Conservation (phyloP, 2,888 invertebrate genomes). For the Eurytoma adleriae region DNA sequence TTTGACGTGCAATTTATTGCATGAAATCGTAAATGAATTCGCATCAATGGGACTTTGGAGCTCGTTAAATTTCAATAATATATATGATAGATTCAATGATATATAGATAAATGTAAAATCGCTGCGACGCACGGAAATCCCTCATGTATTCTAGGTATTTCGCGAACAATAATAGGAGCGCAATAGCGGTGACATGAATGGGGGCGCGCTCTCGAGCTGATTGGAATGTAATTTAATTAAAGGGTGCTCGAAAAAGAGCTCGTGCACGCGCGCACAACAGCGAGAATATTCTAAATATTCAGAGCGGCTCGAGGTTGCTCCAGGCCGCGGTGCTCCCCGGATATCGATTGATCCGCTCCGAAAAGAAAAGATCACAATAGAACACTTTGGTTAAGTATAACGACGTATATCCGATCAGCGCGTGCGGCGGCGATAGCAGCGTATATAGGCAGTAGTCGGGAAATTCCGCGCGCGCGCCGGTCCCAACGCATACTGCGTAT, state of each 20-base stretch:
- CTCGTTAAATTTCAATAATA: too few species aligned
- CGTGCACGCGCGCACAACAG: not conserved
- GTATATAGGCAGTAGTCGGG: not conserved
- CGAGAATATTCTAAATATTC: slow-evolving; percentile 16
- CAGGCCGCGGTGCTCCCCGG: not conserved
- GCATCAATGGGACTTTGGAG: too few species aligned
- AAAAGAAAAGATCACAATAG: slow-evolving; percentile 38
- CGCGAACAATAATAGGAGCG: not conserved
- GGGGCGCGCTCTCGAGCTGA: not conserved
- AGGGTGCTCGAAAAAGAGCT: not conserved
- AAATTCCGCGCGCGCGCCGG: not conserved
- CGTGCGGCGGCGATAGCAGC: not conserved
- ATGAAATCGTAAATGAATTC: too few species aligned
- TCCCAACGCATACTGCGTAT: not conserved
- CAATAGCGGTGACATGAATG: not conserved
- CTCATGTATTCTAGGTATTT: not conserved
- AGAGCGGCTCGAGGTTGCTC: not conserved
- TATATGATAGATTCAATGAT: too few species aligned
- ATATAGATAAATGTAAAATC: too few species aligned
- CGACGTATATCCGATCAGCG: slow-evolving; percentile 30
- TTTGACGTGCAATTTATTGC: too few species aligned
- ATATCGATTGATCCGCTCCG: slow-evolving; percentile 11
- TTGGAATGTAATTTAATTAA: slow-evolving; percentile 18
- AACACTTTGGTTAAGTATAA: slow-evolving; percentile 27
- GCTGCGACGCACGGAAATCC: too few species aligned